phyloP scores from a whole-genome alignment of 2,888 invertebrate genomes.

The Hoplodrina blanda region DNA sequence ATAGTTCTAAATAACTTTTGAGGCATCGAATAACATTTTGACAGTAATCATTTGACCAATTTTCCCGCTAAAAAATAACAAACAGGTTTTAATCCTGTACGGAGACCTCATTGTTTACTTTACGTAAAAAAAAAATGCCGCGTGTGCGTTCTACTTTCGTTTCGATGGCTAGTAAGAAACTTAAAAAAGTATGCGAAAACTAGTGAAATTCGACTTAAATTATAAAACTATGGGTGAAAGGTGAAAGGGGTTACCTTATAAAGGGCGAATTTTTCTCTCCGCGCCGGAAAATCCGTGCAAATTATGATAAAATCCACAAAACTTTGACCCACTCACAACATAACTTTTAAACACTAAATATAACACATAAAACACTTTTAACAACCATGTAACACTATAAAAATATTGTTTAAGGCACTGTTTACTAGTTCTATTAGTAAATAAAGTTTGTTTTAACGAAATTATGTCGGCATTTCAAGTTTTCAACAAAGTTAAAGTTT shows the following conservation, averaged over 20 bases:
- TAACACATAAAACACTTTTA: constrained; percentile 52
- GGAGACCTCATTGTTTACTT: constrained; percentile 70
- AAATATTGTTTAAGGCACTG: constrained; percentile 58
- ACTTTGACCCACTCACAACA: constrained; percentile 65
- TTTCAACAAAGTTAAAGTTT: constrained; percentile 66
- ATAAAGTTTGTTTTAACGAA: constrained; percentile 67
- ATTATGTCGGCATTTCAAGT: constrained; percentile 70
- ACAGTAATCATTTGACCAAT: constrained; percentile 11
- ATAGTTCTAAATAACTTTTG: constrained; percentile 45
- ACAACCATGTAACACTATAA: constrained; percentile 51
- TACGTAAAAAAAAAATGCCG: constrained; percentile 70
- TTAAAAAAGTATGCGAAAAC: constrained; percentile 31
- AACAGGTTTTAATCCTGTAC: constrained; percentile 47
- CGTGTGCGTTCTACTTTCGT: constrained; percentile 72
- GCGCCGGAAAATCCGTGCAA: constrained; percentile 55
- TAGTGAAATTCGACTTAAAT: background rate
- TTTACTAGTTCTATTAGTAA: constrained; percentile 63
- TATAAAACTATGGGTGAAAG: background rate
- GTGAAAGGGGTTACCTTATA: constrained; percentile 57
- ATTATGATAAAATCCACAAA: constrained; percentile 64
- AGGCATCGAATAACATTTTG: background rate
- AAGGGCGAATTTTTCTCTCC: constrained; percentile 45
- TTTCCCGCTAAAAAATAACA: constrained; percentile 49
- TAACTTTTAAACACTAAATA: constrained; percentile 56
- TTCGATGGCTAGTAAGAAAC: constrained; percentile 28